phyloP scores from a whole-genome alignment of 2,888 invertebrate genomes.

The Drosophila nr. fundita region DNA sequence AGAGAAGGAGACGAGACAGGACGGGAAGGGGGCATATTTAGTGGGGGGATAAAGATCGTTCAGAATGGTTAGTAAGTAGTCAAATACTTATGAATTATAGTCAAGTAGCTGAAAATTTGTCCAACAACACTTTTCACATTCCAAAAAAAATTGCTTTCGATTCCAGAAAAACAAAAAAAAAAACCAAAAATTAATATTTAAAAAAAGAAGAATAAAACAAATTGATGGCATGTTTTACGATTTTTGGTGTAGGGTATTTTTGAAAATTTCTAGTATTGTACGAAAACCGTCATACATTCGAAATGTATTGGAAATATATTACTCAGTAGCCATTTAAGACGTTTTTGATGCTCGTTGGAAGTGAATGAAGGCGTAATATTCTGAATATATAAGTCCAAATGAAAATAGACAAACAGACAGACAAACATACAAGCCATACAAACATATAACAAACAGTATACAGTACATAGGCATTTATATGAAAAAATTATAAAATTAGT shows the following conservation, averaged over 20 bases:
- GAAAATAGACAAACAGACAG: constrained; percentile 18
- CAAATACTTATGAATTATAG: constrained; percentile 42
- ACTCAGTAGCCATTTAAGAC: constrained; percentile 39
- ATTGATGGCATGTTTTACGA: constrained; percentile 33
- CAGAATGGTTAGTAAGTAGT: constrained; percentile 40
- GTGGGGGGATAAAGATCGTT: constrained; percentile 20
- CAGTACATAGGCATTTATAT: constrained; percentile 66
- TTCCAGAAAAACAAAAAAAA: constrained; percentile 7
- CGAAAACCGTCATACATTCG: constrained; percentile 55
- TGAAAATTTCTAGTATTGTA: constrained; percentile 44
- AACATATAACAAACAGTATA: constrained; percentile 34
- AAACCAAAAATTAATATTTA: constrained; percentile 14
- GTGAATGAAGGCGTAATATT: constrained; percentile 40
- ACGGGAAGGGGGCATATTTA: neutral
- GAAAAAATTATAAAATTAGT: constrained; percentile 41
- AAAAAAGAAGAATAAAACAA: neutral
- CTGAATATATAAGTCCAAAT: constrained; percentile 50
- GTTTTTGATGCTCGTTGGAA: constrained; percentile 45
- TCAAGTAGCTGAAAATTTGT: constrained; percentile 54
- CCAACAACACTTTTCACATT: constrained; percentile 39
- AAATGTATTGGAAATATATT: constrained; percentile 62
- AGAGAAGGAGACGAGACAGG: neutral
- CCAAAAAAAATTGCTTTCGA: constrained; percentile 17
- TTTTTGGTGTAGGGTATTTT: constrained; percentile 49
- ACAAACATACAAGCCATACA: constrained; percentile 44